phyloP scores from a whole-genome alignment of 2,113 vertebrate species.

The Ascaphus truei region DNA sequence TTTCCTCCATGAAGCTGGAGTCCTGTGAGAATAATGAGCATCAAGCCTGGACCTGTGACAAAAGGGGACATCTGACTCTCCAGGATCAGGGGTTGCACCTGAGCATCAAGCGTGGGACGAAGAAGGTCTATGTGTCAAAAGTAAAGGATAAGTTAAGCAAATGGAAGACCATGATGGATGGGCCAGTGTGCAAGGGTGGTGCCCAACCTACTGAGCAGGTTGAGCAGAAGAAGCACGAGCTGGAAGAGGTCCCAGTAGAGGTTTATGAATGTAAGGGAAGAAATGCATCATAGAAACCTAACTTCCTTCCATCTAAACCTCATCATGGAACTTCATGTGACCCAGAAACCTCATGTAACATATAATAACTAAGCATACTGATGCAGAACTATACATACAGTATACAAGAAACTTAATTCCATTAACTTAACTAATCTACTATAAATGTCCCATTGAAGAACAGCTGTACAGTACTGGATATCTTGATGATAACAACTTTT shows the following conservation, averaged over 20 bases:
- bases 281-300: no score
- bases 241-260: neutral
- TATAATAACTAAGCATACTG: no score
- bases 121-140: constrained; percentile 65
- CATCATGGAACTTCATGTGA: no score
- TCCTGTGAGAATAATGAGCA: constrained; percentile 50
- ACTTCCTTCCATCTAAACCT: no score
- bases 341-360: no score
- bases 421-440: no score
- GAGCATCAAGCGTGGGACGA: constrained; percentile 53
- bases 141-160: constrained; percentile 63
- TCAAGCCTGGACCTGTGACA: constrained; percentile 78
- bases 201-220: neutral
- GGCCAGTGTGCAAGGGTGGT: constrained; percentile 55
- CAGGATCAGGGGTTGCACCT: constrained; percentile 63
- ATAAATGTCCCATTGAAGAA: no score
- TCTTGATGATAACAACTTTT: no score
- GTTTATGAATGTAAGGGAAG: constrained; percentile 48
- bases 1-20: constrained; percentile 56
- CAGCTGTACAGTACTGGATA: no score
- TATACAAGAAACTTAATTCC: no score
- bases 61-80: constrained; percentile 72
- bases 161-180: constrained; percentile 63
- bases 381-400: no score
- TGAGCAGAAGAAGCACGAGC: neutral